Evolutionary conservation across 2,113 vertebrate species (phyloP), one percentile per base, ranked within the genome.

Genomic region (Myodes glareolus): DNA sequence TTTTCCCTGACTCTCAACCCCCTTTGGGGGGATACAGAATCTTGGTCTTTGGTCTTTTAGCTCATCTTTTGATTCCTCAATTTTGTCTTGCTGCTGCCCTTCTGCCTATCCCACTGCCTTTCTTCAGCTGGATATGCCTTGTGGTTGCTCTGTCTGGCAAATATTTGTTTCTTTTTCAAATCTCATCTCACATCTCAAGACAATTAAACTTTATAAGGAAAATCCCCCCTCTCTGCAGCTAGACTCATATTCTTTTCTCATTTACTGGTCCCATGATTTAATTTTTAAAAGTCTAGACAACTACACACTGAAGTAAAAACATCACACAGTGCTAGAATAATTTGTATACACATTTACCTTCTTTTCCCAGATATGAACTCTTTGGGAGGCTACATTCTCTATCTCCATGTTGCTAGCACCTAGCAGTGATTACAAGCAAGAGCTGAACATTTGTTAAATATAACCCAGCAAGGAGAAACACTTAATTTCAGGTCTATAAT

Each of bases 51-150:
- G 36, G 17, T n/a, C 45, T 73, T 61, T 42, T 63, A 72, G 50
- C 42, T 84, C 52, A 45, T 52, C 5, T 80, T 27, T 82, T 77
- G 42, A 90, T 16, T 27, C 50, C 23, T 90, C 16, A 36, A 6
- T 68, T 90, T 67, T 68, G 29, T 36, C 45, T 76, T 86, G 9
- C 12, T 33, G 0, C 63, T 39, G 16, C 1, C 42, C 0, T 36
- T 58, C 68, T 23, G 0, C 45, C 29, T 11, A 39, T 21, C 33
- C 45, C 23, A 16, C 19, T 13, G 1, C 29, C 1, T 76, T 88
- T 31, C 2, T 52, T 7, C 58, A n/a, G 29, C 10, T 42, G n/a
- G 0, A 17, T 27, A 1, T 13, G 1, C 17, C 7, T 42, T 55
- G 17, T 19, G 13, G 25, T 55, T 78, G 1, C n/a, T 95, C 89